A percentile compares a stretch with the other conserved stretches of the same genome.
These are phyloP conservation scores for Cecidostiba fungosa DNA, from an alignment of 2,888 invertebrate genomes.

Conservation along the genomic window DNA sequence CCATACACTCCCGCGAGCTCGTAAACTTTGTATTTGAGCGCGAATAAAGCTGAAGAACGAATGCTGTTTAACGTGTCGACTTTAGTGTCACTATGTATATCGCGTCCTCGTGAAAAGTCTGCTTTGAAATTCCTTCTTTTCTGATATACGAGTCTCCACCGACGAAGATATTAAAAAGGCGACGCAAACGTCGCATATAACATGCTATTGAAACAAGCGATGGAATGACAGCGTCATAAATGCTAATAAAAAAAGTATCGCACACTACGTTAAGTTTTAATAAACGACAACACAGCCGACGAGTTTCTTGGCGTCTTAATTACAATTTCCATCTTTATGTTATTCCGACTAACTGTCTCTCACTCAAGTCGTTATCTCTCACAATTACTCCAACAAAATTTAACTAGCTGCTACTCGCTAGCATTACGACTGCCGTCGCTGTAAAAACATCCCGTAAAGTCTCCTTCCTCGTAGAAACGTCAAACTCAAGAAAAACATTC, in stretches of 20 bases:
- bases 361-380: neutral
- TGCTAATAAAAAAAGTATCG: too few relatives aligned
- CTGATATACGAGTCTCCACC: too few relatives aligned
- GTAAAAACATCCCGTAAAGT: slow-evolving; percentile 10
- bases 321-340: neutral
- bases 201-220: too few relatives aligned
- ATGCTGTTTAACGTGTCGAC: neutral
- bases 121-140: too few relatives aligned
- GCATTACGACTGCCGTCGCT: neutral
- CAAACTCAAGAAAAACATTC: neutral
- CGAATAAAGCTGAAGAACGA: neutral
- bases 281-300: neutral
- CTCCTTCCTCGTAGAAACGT: neutral
- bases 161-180: neutral
- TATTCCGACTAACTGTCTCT: neutral
- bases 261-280: too few relatives aligned
- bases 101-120: too few relatives aligned
- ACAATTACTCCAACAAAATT: slow-evolving; percentile 7
- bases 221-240: too few relatives aligned
- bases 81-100: too few relatives aligned
- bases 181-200: too few relatives aligned
- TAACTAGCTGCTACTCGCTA: slow-evolving; percentile 9
- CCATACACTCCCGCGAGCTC: neutral
- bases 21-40: neutral
- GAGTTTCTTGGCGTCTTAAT: neutral